phyloP scores from a whole-genome alignment of 2,113 vertebrate species.

The Rattus norvegicus region GRCr8 NC_086020.1:17582501-17583000 shows the following conservation, averaged over 20 bases:
- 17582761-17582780: not conserved
- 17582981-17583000: constrained; percentile 95
- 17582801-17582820: not conserved
- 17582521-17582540: not conserved
- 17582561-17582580: not conserved
- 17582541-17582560: not conserved
- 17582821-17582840: constrained; percentile 43
- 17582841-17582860: not conserved
- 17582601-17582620: not conserved
- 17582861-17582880: constrained; percentile 42
- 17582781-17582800: constrained; percentile 20
- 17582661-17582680: not conserved
- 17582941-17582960: constrained; percentile 93
- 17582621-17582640: not conserved
- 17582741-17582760: not conserved
- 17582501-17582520: not conserved
- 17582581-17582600: not conserved
- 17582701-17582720: constrained; percentile 8
- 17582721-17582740: constrained; percentile 31
- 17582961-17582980: constrained; percentile 95
- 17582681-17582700: constrained; percentile 15
- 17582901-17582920: constrained; percentile 47
- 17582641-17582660: not conserved
- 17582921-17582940: constrained; percentile 88
- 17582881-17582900: constrained; percentile 14